phyloP scores from a whole-genome alignment of 2,797 vertebrate genomes.

The Chrysocyon brachyurus region DNA sequence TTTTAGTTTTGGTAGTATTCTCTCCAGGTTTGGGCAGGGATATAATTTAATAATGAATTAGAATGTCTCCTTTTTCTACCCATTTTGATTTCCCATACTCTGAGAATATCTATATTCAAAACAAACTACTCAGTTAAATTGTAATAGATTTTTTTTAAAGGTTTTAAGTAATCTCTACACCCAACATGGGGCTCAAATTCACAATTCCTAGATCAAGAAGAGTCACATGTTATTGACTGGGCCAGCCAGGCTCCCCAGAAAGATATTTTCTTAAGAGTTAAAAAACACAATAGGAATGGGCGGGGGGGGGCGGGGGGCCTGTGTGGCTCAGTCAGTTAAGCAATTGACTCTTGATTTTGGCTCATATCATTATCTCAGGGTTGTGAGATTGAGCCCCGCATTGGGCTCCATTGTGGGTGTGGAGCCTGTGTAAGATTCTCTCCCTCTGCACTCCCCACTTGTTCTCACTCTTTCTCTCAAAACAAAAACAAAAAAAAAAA shows the following conservation, averaged over 20 bases:
- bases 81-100: background rate
- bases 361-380: background rate
- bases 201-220: background rate
- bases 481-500: too few species aligned
- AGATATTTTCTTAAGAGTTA: background rate
- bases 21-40: background rate
- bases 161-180: background rate
- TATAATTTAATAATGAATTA: background rate
- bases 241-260: background rate
- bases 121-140: background rate
- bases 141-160: background rate
- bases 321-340: background rate
- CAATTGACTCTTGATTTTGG: background rate
- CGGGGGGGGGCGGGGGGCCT: background rate
- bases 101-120: constrained; percentile 15
- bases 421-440: background rate
- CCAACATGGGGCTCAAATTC: background rate
- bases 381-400: background rate
- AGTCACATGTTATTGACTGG: background rate
- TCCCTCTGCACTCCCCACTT: background rate
- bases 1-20: background rate
- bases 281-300: background rate
- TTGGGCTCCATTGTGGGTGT: background rate
- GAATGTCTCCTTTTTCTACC: background rate
- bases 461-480: background rate